Evolutionary conservation across 2,113 vertebrate genomes (phyloP).

Genomic region (Thamnaconus septentrionalis): DNA sequence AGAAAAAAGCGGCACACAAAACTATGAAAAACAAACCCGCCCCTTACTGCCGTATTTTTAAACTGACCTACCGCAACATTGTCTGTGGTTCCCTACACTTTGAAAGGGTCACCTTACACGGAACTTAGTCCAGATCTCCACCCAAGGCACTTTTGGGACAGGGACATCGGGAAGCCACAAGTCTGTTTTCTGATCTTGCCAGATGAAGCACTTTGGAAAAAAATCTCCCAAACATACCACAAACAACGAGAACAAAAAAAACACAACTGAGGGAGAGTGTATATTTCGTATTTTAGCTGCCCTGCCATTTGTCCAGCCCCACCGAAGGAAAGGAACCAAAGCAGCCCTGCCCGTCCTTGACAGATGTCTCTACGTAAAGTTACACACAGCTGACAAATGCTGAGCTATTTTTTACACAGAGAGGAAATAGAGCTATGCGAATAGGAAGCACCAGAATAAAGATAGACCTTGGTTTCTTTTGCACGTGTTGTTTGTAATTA

Average conservation of each 20-base stretch:
- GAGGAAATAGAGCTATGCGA: slow-evolving; percentile 41
- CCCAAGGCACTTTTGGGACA: slow-evolving; percentile 39
- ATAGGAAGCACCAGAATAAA: slow-evolving; percentile 38
- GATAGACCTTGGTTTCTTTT: slow-evolving; percentile 63
- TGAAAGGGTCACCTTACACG: no score
- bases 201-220: slow-evolving; percentile 49
- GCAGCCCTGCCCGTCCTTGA: slow-evolving; percentile 45
- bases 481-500: slow-evolving; percentile 56
- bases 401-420: slow-evolving; percentile 55
- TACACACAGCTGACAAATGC: slow-evolving; percentile 35
- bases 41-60: no score
- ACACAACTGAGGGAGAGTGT: slow-evolving; percentile 29
- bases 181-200: slow-evolving; percentile 30
- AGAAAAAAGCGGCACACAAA: no score
- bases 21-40: no score
- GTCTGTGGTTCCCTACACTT: no score
- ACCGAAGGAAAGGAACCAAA: slow-evolving; percentile 55
- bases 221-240: neutral
- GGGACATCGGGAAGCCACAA: slow-evolving; percentile 37
- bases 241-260: neutral
- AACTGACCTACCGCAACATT: no score
- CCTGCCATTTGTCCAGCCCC: slow-evolving; percentile 8
- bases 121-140: slow-evolving; percentile 2
- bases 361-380: slow-evolving; percentile 36
- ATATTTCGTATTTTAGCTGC: slow-evolving; percentile 56